Evolutionary conservation across 2,797 vertebrate species (phyloP).

Genomic region (Siniperca scherzeri): DNA sequence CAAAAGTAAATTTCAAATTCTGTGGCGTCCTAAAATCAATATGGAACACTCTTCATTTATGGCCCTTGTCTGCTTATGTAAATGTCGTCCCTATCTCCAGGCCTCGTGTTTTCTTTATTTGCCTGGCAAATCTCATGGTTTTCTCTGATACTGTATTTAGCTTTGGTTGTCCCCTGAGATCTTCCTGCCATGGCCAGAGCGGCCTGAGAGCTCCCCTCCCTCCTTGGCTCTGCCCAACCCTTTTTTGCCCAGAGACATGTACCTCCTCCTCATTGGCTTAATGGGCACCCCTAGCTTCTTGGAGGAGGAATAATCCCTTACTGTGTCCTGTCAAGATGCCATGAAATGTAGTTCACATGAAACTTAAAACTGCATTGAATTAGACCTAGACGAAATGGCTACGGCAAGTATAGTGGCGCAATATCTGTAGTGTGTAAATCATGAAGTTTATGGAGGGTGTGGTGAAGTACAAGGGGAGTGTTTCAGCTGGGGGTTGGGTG

Average conservation of each 20-base stretch:
- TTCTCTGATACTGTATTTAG: constrained; percentile 59
- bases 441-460: constrained; percentile 37
- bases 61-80: constrained; percentile 58
- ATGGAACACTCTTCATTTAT: constrained; percentile 32
- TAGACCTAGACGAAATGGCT: constrained; percentile 33
- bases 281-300: constrained; percentile 46
- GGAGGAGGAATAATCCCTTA: constrained; percentile 37
- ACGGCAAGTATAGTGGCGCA: constrained; percentile 5
- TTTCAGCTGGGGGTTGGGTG: constrained; percentile 35
- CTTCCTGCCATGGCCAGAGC: constrained; percentile 31
- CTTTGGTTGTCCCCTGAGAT: constrained; percentile 54
- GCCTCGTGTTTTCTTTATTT: constrained; percentile 55
- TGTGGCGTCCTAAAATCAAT: constrained; percentile 30
- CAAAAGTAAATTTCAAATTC: constrained; percentile 14
- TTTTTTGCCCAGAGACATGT: constrained; percentile 19
- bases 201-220: not conserved
- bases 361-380: constrained; percentile 42
- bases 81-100: constrained; percentile 54
- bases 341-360: constrained; percentile 58
- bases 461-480: constrained; percentile 12
- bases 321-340: constrained; percentile 51
- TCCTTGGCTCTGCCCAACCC: not conserved
- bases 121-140: constrained; percentile 55
- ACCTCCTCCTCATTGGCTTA: constrained; percentile 49
- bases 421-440: constrained; percentile 43